Evolutionary conservation across 2,888 invertebrate species (phyloP).

Genomic region (Cephus nigrinus): DNA sequence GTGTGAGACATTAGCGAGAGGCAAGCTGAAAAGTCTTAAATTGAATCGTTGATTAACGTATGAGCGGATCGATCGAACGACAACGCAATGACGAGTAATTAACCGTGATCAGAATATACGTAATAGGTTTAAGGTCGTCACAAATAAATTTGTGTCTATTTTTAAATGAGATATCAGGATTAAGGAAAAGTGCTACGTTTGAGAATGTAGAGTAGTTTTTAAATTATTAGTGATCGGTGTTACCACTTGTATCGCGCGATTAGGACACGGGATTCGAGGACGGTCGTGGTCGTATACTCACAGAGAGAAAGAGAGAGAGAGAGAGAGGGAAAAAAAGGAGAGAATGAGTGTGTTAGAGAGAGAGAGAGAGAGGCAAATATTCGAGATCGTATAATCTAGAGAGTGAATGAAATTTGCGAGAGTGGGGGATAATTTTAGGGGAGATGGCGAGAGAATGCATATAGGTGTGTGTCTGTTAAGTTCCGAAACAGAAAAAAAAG

Average conservation of each 20-base stretch:
- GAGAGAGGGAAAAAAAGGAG: neutral
- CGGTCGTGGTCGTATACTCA: slow-evolving; percentile 1
- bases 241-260: slow-evolving; percentile 20
- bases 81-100: slow-evolving; percentile 20
- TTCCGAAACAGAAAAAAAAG: too few species aligned
- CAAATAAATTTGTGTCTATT: slow-evolving; percentile 63
- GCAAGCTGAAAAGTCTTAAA: neutral
- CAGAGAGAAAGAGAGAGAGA: slow-evolving; percentile 12
- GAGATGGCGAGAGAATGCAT: neutral
- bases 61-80: too few species aligned
- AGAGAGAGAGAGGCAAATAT: neutral
- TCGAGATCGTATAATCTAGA: too few species aligned
- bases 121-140: slow-evolving; percentile 60
- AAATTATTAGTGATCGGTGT: slow-evolving; percentile 42
- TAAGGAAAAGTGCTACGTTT: slow-evolving; percentile 24
- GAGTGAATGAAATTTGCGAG: too few species aligned
- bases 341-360: neutral
- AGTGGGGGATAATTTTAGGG: too few species aligned
- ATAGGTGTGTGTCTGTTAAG: neutral
- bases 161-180: slow-evolving; percentile 51
- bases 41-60: too few species aligned
- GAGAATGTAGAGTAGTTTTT: slow-evolving; percentile 41
- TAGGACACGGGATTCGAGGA: neutral
- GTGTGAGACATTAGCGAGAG: slow-evolving; percentile 20
- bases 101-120: slow-evolving; percentile 66